These are phyloP conservation scores for Enteromius trimaculatus DNA, from an alignment of 2,797 vertebrate genomes.

Conservation along the genomic window DNA sequence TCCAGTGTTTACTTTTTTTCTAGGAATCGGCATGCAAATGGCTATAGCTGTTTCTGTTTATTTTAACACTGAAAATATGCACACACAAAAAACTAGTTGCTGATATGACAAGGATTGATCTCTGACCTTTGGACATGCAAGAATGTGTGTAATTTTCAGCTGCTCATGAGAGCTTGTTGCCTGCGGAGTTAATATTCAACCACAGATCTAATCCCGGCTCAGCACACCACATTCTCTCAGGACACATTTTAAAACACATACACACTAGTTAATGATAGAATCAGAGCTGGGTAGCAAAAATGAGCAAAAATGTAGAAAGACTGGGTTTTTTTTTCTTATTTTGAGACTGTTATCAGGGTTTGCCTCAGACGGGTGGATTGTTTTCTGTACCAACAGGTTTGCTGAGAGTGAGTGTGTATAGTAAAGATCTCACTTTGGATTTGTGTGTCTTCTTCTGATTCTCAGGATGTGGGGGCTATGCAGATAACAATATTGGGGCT, in stretches of 20 bases:
- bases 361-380: background rate
- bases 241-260: constrained; percentile 14
- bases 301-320: background rate
- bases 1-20: background rate
- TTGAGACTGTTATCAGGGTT: background rate
- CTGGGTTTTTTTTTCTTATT: background rate
- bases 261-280: constrained; percentile 20
- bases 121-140: constrained; percentile 47
- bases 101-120: constrained; percentile 37
- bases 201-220: constrained; percentile 1
- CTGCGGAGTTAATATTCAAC: constrained; percentile 59
- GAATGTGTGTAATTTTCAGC: constrained; percentile 46
- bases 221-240: constrained; percentile 4
- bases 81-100: background rate
- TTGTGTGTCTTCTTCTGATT: constrained; percentile 47
- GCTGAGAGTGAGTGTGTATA: background rate
- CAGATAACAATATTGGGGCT: constrained; percentile 88
- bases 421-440: constrained; percentile 16
- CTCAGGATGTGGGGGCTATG: constrained; percentile 91
- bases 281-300: background rate
- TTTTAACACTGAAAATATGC: background rate
- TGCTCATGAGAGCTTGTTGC: constrained; percentile 36
- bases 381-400: background rate
- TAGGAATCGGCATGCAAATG: background rate
- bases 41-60: background rate